Percentiles rank a stretch among this genome's conserved stretches.
phyloP scores from a whole-genome alignment of 2,888 invertebrate species.

The Taenaris catops region DNA sequence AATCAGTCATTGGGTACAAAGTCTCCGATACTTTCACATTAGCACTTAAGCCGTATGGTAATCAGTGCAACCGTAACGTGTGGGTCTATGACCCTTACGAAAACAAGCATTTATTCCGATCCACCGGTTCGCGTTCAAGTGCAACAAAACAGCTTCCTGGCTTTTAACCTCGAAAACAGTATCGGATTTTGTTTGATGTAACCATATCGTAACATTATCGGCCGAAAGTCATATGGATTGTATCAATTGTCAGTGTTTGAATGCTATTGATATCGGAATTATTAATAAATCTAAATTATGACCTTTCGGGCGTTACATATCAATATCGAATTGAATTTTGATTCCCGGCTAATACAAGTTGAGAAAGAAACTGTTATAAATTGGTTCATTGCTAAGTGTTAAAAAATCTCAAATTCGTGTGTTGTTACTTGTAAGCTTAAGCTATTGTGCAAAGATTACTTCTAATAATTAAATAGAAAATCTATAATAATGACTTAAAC shows the following conservation, averaged over 20 bases:
- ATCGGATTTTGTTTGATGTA: constrained; percentile 10
- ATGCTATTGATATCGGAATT: too few relatives aligned
- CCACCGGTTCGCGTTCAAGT: constrained; percentile 17
- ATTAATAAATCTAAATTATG: too few relatives aligned
- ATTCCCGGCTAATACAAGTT: too few relatives aligned
- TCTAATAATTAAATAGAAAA: too few relatives aligned
- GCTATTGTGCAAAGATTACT: too few relatives aligned
- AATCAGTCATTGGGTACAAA: not conserved
- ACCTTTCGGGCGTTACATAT: too few relatives aligned
- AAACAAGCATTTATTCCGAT: constrained; percentile 17
- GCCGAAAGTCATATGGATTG: not conserved
- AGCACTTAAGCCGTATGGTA: constrained; percentile 11
- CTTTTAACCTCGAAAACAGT: constrained; percentile 17
- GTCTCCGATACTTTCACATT: constrained; percentile 10
- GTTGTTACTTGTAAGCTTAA: too few relatives aligned
- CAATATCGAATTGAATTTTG: too few relatives aligned
- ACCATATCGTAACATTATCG: not conserved
- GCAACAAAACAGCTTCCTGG: constrained; percentile 19
- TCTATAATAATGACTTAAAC: too few relatives aligned
- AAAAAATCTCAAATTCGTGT: too few relatives aligned
- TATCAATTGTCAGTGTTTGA: constrained; percentile 2
- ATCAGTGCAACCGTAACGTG: constrained; percentile 17
- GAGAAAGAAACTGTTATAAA: too few relatives aligned
- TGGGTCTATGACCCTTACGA: constrained; percentile 21
- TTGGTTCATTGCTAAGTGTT: too few relatives aligned